Conservation (phyloP, 2,888 invertebrate species). For the Nomada goodeniana region DNA sequence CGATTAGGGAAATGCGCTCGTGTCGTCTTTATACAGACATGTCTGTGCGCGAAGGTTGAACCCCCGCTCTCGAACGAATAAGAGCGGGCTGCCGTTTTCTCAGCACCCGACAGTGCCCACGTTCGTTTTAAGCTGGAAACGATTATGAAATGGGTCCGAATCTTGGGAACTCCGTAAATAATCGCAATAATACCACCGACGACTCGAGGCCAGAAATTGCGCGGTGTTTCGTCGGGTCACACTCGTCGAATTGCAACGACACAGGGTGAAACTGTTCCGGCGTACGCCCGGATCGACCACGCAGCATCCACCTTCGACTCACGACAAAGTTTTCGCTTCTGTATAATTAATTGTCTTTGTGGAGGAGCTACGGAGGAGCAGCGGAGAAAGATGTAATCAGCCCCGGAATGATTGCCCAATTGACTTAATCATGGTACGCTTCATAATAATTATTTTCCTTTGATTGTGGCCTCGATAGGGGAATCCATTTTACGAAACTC, state of each 20-base stretch:
- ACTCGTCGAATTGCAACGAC: constrained; percentile 65
- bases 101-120: neutral
- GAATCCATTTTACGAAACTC: constrained; percentile 42
- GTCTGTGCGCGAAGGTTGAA: no score
- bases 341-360: constrained; percentile 69
- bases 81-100: no score
- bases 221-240: constrained; percentile 56
- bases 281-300: constrained; percentile 44
- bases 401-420: constrained; percentile 68
- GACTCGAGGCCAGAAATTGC: constrained; percentile 67
- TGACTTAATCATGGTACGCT: constrained; percentile 64
- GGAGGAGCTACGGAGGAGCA: constrained; percentile 12
- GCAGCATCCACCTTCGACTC: constrained; percentile 58
- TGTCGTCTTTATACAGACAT: no score
- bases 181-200: constrained; percentile 51
- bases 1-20: no score
- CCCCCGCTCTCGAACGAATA: no score
- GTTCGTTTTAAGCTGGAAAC: neutral
- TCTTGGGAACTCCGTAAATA: constrained; percentile 57
- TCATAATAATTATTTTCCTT: constrained; percentile 61
- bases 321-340: constrained; percentile 66
- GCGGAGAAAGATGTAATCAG: constrained; percentile 65
- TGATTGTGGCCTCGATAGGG: constrained; percentile 41
- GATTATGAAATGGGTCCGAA: constrained; percentile 55
- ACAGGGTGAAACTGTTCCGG: constrained; percentile 64